Base-by-base conservation (phyloP, 1,140 invertebrate genomes). In the Aphelenchoides fujianensis region DNA sequence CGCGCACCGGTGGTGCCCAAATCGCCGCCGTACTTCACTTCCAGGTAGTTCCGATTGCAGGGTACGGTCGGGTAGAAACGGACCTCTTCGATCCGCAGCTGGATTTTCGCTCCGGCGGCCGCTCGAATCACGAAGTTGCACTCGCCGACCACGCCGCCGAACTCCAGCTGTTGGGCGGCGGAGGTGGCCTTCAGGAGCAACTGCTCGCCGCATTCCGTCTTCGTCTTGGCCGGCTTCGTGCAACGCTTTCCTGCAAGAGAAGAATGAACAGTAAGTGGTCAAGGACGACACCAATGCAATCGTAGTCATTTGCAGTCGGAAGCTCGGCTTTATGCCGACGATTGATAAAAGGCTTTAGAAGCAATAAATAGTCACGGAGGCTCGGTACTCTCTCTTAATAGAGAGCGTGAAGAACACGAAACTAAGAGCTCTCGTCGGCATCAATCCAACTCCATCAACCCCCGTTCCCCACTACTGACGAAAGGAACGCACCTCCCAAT, bases 1-100 rank as follows among this genome's bases (percentile, higher is more conserved):
- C 72, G 48, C 30, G 74, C 36, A 7, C 72, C 72, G 9, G 57
- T 68, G 30, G 28, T 68, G 31, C 72, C 74, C 41, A 74, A 32
- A 54, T 78, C 75, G 32, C 16, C 71, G 19, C 41, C 52, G 32
- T 74, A 74, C 1, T 52, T 73, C 19, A 74, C 36, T 34, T 74
- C 72, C 19, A 74, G 23, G 30, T 75, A 68, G 41, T 27, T 71
- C 23, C 23, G 30, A 9, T 34, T 36, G 28, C 9, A 48, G 16
- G 73, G 72, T 19, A 23, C 19, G 19, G 74, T 35, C 3, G 7
- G 30, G 23, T 16, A 36, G 59, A 74, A 76, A 12, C 31, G 19
- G 32, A 74, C 12, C 23, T 31, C 27, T 27, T 77, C 74, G 9
- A 75, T 36, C n/a, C 31, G 16, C 63, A 66, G 31, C 34, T 37